Conservation (phyloP, 2,888 invertebrate genomes). For the Heliconius ismenius region DNA sequence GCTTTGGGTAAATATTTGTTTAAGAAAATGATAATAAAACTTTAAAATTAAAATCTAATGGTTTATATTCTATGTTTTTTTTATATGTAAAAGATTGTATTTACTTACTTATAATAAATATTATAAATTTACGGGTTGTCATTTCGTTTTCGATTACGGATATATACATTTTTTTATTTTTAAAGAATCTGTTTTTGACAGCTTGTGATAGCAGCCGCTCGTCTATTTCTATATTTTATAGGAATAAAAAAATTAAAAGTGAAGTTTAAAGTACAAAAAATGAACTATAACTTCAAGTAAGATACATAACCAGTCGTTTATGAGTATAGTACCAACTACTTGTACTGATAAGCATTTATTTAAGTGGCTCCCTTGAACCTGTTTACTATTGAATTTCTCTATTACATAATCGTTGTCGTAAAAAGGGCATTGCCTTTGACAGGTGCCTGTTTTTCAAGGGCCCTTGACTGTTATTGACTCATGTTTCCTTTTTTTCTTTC, state of each 20-base stretch:
- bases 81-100: too few species aligned
- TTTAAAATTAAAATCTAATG: too few species aligned
- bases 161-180: too few species aligned
- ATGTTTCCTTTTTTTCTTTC: neutral
- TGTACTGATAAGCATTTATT: constrained; percentile 8
- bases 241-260: neutral
- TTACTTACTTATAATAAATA: too few species aligned
- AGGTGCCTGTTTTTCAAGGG: constrained; percentile 37
- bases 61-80: too few species aligned
- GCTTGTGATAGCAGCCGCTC: too few species aligned
- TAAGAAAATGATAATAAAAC: neutral
- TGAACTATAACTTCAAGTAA: neutral
- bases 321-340: constrained; percentile 1
- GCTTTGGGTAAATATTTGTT: neutral
- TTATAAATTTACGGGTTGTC: too few species aligned
- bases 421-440: constrained; percentile 41
- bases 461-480: constrained; percentile 10
- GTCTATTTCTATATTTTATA: too few species aligned
- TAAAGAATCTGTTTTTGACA: too few species aligned
- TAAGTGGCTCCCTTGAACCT: constrained; percentile 18
- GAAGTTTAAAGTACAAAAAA: neutral
- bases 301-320: neutral
- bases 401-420: constrained; percentile 28
- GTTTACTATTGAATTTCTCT: constrained; percentile 27
- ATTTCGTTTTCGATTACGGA: too few species aligned